Evolutionary conservation across 2,888 invertebrate genomes (phyloP), one percentile per base, ranked within the genome.

Genomic region (Colostygia pectinataria): DNA sequence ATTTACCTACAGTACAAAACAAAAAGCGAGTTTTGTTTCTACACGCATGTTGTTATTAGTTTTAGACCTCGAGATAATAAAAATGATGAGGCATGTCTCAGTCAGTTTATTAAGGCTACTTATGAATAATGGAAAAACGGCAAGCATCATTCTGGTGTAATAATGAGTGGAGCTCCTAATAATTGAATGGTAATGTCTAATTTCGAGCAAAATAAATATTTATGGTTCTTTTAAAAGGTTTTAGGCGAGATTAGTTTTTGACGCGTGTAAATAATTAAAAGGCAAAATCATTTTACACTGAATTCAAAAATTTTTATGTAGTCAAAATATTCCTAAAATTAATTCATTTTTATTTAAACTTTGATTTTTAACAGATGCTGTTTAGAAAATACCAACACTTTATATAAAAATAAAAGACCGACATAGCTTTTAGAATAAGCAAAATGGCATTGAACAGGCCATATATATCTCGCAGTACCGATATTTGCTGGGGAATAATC

Each of bases 121-220:
- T 57, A 63, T 61, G 63, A 63, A 63, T 63, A 59, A 63, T 63
- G 47, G 54, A 63, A 49, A 48, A 53, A 44, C 53, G 41, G 48
- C 32, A 34, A 53, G 49, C 55, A 53, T 59, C 51, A 57, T 59
- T 63, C 56, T 38, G 36, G 44, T 43, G 47, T 49, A 48, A 54
- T 56, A 59, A 58, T 52, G 59, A 52, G 44, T 43, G 34, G 18
- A 29, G 53, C 29, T 40, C 36, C 25, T 41, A 37, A 31, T 37
- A 53, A 52, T 54, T 54, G 25, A 45, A 53, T 28, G 46, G 27
- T 52, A 47, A 55, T 54, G 41, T 38, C 40, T 58, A 46, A 58
- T 58, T 58, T 55, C 33, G 32, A 20, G 32, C 15, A 32, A 38
- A 48, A 48, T 48, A 48, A 47, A 48, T 45, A 53, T 48, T 53